A percentile compares a stretch with the other conserved stretches of the same genome.
These are phyloP conservation scores for Tethea ocularis DNA, from an alignment of 2,888 invertebrate genomes.

Conservation along the genomic window DNA sequence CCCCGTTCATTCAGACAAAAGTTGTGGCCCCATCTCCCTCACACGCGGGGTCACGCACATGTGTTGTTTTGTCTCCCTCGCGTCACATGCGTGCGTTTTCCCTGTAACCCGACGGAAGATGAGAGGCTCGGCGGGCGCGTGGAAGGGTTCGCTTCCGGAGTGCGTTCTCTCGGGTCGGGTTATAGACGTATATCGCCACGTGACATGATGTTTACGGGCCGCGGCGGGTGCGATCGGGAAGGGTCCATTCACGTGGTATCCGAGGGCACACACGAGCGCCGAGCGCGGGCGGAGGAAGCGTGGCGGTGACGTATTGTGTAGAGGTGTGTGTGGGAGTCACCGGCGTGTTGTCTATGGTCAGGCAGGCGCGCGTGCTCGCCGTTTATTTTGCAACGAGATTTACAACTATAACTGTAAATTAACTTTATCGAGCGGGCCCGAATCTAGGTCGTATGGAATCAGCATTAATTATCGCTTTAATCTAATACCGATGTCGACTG, in stretches of 20 bases:
- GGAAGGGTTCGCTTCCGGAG: constrained; percentile 30
- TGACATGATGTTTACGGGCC: constrained; percentile 55
- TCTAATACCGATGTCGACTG: constrained; percentile 78
- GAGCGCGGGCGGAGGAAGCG: constrained; percentile 16
- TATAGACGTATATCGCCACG: constrained; percentile 53
- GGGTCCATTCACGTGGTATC: constrained; percentile 62
- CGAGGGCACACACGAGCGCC: constrained; percentile 38
- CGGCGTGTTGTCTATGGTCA: constrained; percentile 76
- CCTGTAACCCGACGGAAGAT: constrained; percentile 45
- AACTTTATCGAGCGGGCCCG: constrained; percentile 79
- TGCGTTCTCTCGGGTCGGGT: constrained; percentile 45
- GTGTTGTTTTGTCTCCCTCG: constrained; percentile 69
- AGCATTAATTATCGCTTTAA: constrained; percentile 83
- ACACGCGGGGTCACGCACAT: constrained; percentile 63
- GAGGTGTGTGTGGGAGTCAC: constrained; percentile 65
- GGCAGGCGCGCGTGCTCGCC: constrained; percentile 71
- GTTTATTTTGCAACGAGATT: constrained; percentile 82
- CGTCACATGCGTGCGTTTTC: constrained; percentile 46
- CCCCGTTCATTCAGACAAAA: constrained; percentile 75
- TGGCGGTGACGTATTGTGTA: constrained; percentile 37
- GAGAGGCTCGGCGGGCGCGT: constrained; percentile 28
- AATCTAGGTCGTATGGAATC: constrained; percentile 84
- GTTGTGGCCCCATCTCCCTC: constrained; percentile 64
- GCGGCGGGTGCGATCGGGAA: constrained; percentile 28
- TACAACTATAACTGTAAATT: constrained; percentile 83